Base-by-base conservation (phyloP, 1,140 invertebrate genomes). In the Lerema accius region DNA sequence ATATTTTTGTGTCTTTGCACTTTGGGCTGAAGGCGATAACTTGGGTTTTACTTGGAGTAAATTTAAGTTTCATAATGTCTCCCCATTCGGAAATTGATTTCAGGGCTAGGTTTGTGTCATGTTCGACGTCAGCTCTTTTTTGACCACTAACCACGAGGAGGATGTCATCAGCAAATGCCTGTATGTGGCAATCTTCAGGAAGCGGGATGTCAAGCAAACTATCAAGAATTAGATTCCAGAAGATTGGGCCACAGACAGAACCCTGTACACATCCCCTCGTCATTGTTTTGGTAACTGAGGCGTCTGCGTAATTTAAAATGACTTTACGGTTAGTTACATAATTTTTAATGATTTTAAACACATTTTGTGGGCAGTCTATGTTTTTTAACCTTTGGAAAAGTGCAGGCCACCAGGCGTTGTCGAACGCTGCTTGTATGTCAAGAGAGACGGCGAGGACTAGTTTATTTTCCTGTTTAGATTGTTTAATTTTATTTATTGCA, bases 381-480 rank as follows among this genome's bases (percentile, higher is more conserved):
- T n/a, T n/a, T n/a, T n/a, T n/a, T n/a, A n/a, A n/a, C n/a, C n/a
- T n/a, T n/a, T n/a, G n/a, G n/a, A n/a, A 17, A 0, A 71, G 4
- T 0, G 59, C 56, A 0, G 66, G 69, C 72, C 66, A 75, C 69
- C 69, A 75, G 2, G 66, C 69, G 13, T 75, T 56, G 19, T 75
- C 66, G 14, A 71, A 75, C 0, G 69, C 66, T 0, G 66, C 66
- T 26, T 65, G 59, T 7, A 75, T 75, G 11, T 75, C 73, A 0
- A 75, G 43, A 3, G 66, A 71, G 0, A 75, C 43, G 0, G 51
- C 58, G 0, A 67, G 14, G 0, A 55, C 53, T 0, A 46, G 56
- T 2, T 55, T 9, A 6, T 35, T 32, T 0, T 35, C 39, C 3
- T 16, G 4, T 28, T 32, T 65, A 1, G 13, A 15, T 6, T 2